These are phyloP conservation scores for Oasisia sp. DNA, from an alignment of 2,888 invertebrate genomes.

Conservation along the genomic window DNA sequence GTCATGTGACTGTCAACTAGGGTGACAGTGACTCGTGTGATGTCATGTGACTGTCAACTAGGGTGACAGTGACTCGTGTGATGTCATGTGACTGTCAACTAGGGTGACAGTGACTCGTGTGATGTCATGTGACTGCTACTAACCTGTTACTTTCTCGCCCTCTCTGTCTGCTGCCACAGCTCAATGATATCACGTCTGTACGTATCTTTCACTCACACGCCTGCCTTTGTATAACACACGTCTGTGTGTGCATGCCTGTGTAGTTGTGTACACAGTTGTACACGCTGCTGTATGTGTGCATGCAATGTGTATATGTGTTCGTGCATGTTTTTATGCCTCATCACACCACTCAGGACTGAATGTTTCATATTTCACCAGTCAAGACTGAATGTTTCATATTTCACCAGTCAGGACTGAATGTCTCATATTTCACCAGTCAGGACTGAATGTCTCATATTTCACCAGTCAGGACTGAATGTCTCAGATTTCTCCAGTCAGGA, in stretches of 20 bases:
- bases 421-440: no score
- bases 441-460: no score
- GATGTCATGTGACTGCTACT: not conserved
- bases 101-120: no score
- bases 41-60: not conserved
- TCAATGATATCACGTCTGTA: slow-evolving; percentile 49
- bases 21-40: no score
- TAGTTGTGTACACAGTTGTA: not conserved
- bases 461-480: no score
- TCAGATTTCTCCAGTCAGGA: no score
- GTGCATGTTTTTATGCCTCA: not conserved
- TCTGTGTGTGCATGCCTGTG: not conserved
- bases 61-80: not conserved
- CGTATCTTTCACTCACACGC: slow-evolving; percentile 34
- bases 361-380: no score
- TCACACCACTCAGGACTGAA: no score
- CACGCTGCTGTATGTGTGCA: not conserved
- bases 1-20: no score
- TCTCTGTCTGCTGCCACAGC: slow-evolving; percentile 33
- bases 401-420: no score
- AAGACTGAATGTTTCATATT: no score
- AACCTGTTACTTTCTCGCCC: not conserved
- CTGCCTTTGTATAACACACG: not conserved
- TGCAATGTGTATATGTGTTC: not conserved
- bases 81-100: no score